Base-by-base conservation (phyloP, 2,113 vertebrate species). In the Chascanopsetta lugubris region DNA sequence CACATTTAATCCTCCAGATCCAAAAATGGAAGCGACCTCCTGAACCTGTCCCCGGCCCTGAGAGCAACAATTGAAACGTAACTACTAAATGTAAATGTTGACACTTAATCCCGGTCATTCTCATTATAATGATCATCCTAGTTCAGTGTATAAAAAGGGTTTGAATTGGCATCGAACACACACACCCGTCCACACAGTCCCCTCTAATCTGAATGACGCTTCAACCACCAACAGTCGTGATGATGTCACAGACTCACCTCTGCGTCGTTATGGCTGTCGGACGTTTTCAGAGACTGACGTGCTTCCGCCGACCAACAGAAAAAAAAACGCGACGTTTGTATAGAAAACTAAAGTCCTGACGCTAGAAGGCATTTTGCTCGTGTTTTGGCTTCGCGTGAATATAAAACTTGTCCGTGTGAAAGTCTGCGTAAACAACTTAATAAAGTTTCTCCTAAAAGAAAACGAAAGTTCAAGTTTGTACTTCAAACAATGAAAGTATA, bases 401-500 rank as follows among this genome's bases (percentile, higher is more conserved):
- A 79, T 26, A 75, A 84, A 89, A 80, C 8, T 12, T 6, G 30
- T 40, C 43, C n/a, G 24, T 30, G 13, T 29, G 38, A 78, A 43
- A 48, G 22, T 64, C 53, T 27, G 25, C 38, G 40, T 72, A 73
- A 73, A 76, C 53, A 61, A 67, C 47, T 72, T 38, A 27, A 27
- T 21, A 64, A 46, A 26, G 3, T 43, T 36, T 9, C 15, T 59
- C 69, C 63, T 2, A 79, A 56, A 75, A 55, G 73, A 61, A 74
- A 69, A 71, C 46, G 51, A 53, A 8, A 4, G 13, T 57, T 43
- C 34, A n/a, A 34, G 54, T 73, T 68, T 72, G 36, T 40, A 63
- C 64, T 82, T 80, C 59, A 73, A 75, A 83, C 47, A 77, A 81
- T 72, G 45, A 66, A 84, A 60, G 62, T 63, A 61, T 55, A n/a